These are phyloP conservation scores for Acanthochromis polyacanthus DNA, from an alignment of 2,113 vertebrate species.

Conservation along the genomic window DNA sequence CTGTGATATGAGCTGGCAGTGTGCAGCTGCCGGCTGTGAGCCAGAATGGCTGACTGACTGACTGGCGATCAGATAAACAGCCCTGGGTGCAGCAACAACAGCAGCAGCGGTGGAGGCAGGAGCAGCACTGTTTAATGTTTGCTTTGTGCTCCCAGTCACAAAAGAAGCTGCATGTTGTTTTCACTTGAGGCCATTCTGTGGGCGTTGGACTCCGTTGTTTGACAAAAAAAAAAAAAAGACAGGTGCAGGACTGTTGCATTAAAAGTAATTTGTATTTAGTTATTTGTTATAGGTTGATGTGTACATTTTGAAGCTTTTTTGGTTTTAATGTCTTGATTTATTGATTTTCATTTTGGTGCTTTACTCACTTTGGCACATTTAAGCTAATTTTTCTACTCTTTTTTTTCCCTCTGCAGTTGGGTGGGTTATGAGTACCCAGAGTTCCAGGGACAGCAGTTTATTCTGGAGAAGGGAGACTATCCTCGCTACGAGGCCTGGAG, in stretches of 20 bases:
- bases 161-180: slow-evolving; percentile 56
- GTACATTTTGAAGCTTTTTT: neutral
- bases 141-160: slow-evolving; percentile 74
- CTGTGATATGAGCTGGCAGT: slow-evolving; percentile 63
- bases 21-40: slow-evolving; percentile 71
- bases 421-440: slow-evolving; percentile 95
- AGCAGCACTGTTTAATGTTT: slow-evolving; percentile 74
- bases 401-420: slow-evolving; percentile 84
- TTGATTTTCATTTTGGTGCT: too few relatives aligned
- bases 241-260: slow-evolving; percentile 3
- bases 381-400: neutral
- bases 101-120: slow-evolving; percentile 39
- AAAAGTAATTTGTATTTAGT: neutral
- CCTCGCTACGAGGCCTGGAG: slow-evolving; percentile 95
- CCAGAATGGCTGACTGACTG: slow-evolving; percentile 68
- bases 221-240: slow-evolving; percentile 1
- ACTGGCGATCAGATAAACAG: slow-evolving; percentile 78
- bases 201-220: slow-evolving; percentile 41
- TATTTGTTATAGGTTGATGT: neutral
- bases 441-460: slow-evolving; percentile 98
- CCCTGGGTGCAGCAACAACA: slow-evolving; percentile 59
- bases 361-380: neutral
- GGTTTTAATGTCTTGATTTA: neutral
- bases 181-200: slow-evolving; percentile 36
- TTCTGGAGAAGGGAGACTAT: slow-evolving; percentile 97